Conservation (phyloP, 1,140 invertebrate genomes). For the Bombus confusus region DNA sequence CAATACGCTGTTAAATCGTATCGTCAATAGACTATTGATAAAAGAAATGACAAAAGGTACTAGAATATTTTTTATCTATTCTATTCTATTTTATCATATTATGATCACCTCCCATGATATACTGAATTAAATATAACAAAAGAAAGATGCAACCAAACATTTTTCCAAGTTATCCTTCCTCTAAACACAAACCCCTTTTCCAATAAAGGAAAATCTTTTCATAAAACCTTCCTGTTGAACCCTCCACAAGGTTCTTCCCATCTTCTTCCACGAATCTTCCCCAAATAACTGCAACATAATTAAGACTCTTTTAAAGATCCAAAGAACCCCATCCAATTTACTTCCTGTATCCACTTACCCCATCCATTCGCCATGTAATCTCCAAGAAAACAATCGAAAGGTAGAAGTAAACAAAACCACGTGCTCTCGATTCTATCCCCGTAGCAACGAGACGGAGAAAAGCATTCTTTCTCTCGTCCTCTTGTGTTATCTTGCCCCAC, state of each 20-base stretch:
- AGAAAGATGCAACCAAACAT: not conserved
- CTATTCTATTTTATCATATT: not conserved
- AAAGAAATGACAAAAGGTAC: too few species aligned
- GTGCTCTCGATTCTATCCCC: not conserved
- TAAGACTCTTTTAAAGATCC: not conserved
- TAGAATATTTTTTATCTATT: too few species aligned
- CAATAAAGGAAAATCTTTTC: not conserved
- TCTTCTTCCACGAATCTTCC: not conserved
- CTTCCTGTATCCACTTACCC: not conserved
- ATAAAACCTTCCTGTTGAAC: not conserved
- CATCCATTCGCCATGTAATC: not conserved
- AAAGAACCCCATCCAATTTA: not conserved
- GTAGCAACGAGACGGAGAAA: not conserved
- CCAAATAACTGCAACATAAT: not conserved
- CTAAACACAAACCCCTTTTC: not conserved
- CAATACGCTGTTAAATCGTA: not conserved
- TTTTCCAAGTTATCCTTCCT: not conserved
- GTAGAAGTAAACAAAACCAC: constrained; percentile 13
- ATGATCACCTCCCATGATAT: not conserved
- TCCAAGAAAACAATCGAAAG: not conserved
- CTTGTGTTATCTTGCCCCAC: too few species aligned
- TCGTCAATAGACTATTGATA: too few species aligned
- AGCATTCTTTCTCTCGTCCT: not conserved
- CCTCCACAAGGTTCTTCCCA: not conserved
- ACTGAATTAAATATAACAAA: not conserved